Evolutionary conservation across 2,113 vertebrate genomes (phyloP).

Genomic region (Terrapene triunguis): DNA sequence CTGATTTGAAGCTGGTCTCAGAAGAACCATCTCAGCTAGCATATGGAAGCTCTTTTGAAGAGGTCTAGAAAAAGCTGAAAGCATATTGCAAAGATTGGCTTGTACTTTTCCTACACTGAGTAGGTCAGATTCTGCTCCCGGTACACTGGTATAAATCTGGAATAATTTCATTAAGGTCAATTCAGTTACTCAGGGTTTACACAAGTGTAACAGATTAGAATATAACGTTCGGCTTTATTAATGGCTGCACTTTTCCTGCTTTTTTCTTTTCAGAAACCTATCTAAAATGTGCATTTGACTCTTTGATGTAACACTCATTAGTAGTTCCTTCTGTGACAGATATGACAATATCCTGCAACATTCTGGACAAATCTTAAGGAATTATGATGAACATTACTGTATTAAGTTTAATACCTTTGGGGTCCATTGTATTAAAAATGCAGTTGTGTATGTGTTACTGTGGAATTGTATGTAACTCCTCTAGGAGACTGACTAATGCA

Average conservation of each 20-base stretch:
- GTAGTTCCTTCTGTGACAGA: not conserved
- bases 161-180: not conserved
- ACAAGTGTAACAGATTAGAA: not conserved
- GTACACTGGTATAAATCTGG: not conserved
- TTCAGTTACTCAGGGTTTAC: not conserved
- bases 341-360: not conserved
- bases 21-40: not conserved
- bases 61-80: not conserved
- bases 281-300: not conserved
- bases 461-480: not conserved
- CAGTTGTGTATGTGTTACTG: not conserved
- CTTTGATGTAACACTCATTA: not conserved
- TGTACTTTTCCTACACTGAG: not conserved
- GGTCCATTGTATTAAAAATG: not conserved
- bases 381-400: not conserved
- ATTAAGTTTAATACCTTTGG: not conserved
- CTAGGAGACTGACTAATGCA: not conserved
- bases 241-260: not conserved
- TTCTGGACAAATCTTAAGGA: not conserved
- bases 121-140: not conserved
- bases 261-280: not conserved
- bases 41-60: not conserved
- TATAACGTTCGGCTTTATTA: not conserved
- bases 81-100: not conserved
- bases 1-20: not conserved